Base-by-base conservation (phyloP, 2,113 vertebrate genomes). In the Ophthalmolycus amberensis region DNA sequence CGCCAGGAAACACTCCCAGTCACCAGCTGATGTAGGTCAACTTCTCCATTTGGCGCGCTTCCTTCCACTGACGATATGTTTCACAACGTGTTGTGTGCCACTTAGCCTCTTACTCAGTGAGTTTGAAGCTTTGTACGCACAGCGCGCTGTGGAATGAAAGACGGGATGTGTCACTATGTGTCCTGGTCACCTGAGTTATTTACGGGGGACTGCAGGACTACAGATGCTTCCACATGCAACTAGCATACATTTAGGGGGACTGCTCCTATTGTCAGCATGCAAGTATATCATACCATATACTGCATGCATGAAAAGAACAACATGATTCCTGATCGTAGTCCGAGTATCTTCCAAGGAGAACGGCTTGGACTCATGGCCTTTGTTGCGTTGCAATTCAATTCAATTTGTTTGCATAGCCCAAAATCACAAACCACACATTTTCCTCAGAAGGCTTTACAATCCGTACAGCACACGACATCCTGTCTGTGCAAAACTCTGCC, bases 1-100 rank as follows among this genome's bases (percentile, higher is more conserved):
- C 25, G 1, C 40, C 32, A 16, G 50, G 75, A 74, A 56, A 50
- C 7, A 18, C 20, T 52, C 54, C 27, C 52, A 70, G 60, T 50
- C 75, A 77, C 80, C 77, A 70, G 70, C 83, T 32, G 69, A 86
- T 82, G 62, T 72, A 71, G 91, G 91, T 88, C 89, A 89, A 71
- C 83, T 64, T 69, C 77, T n/a, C n/a, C n/a, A n/a, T n/a, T n/a
- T n/a, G n/a, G n/a, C n/a, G n/a, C n/a, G n/a, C n/a, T n/a, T 66
- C 42, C 80, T 54, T 79, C 63, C 65, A 68, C 77, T 56, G 56
- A 66, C 68, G 11, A n/a, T 70, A 62, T 75, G 64, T 73, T 69
- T 82, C 80, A 77, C 82, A n/a, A 46, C 22, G n/a, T 38, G 37
- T 15, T 12, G 29, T 0, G 38, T 75, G 67, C 64, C 83, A 80